phyloP scores from a whole-genome alignment of 2,888 invertebrate species.

The Nasonia oneida region DNA sequence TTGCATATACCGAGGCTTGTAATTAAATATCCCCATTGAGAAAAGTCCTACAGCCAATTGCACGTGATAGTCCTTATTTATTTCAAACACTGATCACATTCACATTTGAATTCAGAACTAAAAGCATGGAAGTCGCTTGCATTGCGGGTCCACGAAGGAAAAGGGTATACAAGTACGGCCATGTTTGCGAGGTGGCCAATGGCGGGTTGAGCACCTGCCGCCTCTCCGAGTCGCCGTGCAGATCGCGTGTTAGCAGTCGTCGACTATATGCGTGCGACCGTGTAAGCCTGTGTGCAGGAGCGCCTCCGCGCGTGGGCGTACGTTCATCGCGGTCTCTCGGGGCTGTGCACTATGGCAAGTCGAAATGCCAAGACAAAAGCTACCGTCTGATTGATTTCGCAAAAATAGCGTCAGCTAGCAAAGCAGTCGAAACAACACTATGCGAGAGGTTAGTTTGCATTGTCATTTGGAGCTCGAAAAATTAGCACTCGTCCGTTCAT shows the following conservation, averaged over 20 bases:
- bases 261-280: background rate
- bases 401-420: background rate
- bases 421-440: background rate
- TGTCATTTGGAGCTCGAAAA: background rate
- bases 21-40: conserved; percentile 67
- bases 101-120: too few relatives aligned
- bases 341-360: background rate
- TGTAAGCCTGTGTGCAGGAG: background rate
- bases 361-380: background rate
- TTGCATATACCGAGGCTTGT: conserved; percentile 64
- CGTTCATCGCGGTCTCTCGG: conserved; percentile 6
- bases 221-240: conserved; percentile 55
- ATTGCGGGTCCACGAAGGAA: conserved; percentile 66
- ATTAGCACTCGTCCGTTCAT: conserved; percentile 28
- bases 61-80: background rate
- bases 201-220: conserved; percentile 78
- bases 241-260: conserved; percentile 46
- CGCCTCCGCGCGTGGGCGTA: conserved; percentile 41
- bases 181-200: conserved; percentile 79
- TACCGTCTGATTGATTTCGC: background rate
- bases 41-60: too few relatives aligned
- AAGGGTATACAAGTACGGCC: conserved; percentile 73
- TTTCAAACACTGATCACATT: background rate
- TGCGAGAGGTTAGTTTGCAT: conserved; percentile 23
- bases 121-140: conserved; percentile 28